Evolutionary conservation across 2,797 vertebrate species (phyloP), one percentile per base, ranked within the genome.

Genomic region (Chanos chanos): DNA sequence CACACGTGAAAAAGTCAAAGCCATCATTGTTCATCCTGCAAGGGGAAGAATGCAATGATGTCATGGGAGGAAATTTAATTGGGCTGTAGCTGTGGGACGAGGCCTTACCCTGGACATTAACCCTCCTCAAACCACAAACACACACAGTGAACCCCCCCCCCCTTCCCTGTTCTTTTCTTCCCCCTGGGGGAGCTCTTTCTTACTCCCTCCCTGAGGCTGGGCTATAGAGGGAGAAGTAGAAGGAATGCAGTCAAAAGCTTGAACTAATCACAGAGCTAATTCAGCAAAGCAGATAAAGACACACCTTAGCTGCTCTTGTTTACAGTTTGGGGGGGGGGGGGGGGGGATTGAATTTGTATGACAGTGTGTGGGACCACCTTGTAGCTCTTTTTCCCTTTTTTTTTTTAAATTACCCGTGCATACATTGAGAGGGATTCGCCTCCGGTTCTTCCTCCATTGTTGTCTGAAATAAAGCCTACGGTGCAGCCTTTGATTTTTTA

Each of bases 41-140:
- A 53, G 68, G 68, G n/a, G 80, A 93, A 89, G 89, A 93, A 94
- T 94, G 89, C 43, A 53, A 77, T 87, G 89, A 93, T 80, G 86
- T 93, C 89, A 93, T 89, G 80, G 78, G 81, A 81, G 85, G 88
- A 87, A 83, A 87, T 85, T 87, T 85, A 72, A 84, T 84, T 86
- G 85, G 76, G 8, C 78, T 59, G 68, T 74, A 60, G 80, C 72
- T 27, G 12, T 2, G 34, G 66, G 60, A 60, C 9, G 54, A 50
- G 61, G 30, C 49, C 45, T 9, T 25, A 63, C 64, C 47, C 45
- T n/a, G 45, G 69, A 66, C 56, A 49, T 34, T 25, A 34, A 28
- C 58, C 15, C 18, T 36, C 5, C 18, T 24, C 3, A 47, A 24
- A 7, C 33, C 65, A 48, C 48, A 54, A 57, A 43, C 44, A 68